phyloP scores from a whole-genome alignment of 2,113 vertebrate genomes.

The Rhabdornis inornatus region DNA sequence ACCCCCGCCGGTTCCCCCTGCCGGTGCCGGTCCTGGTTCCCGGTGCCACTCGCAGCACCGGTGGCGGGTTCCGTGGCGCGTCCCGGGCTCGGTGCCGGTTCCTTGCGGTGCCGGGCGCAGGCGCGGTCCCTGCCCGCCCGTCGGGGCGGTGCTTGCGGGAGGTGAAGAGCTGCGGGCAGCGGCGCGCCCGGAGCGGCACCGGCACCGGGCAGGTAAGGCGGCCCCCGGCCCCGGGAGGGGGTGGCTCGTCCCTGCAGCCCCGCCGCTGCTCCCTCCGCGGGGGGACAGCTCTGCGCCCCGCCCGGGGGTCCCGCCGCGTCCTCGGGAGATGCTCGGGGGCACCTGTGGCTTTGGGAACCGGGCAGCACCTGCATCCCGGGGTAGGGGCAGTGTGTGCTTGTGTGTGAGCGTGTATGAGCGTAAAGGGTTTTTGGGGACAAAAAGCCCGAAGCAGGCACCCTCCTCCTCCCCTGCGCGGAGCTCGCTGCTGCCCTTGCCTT shows the following conservation, averaged over 20 bases:
- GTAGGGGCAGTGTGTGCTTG: neutral
- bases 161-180: neutral
- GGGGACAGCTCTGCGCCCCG: neutral
- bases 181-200: neutral
- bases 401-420: accelerated
- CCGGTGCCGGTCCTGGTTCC: neutral
- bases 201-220: neutral
- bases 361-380: neutral
- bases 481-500: neutral
- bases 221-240: neutral
- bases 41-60: accelerated
- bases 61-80: accelerated
- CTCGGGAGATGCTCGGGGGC: neutral
- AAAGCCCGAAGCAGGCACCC: neutral
- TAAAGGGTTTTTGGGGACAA: accelerated
- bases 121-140: neutral
- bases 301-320: neutral
- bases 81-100: neutral
- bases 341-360: neutral
- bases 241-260: neutral
- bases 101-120: neutral
- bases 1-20: neutral
- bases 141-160: conserved; percentile 44
- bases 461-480: neutral
- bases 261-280: neutral